phyloP scores from a whole-genome alignment of 2,113 vertebrate species.

The Anas platyrhynchos region DNA sequence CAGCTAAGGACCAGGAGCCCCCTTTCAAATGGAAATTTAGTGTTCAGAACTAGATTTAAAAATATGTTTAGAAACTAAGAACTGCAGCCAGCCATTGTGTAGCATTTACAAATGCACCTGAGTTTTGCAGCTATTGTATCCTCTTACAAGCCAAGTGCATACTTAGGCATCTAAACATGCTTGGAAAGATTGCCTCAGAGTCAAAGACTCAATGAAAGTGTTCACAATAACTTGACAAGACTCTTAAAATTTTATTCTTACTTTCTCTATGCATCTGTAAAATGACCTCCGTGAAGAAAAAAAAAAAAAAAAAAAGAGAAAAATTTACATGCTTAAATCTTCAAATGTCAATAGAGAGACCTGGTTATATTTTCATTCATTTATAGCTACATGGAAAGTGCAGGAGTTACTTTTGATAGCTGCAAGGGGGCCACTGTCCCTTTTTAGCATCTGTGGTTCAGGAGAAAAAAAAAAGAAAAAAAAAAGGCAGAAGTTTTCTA shows the following conservation, averaged over 20 bases:
- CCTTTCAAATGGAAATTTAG: not conserved
- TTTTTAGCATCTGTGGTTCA: too few relatives aligned
- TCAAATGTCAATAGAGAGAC: too few relatives aligned
- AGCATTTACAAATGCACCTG: not conserved
- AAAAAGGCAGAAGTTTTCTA: not conserved
- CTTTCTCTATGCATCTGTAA: not conserved
- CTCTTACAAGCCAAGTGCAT: not conserved
- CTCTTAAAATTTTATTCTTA: not conserved
- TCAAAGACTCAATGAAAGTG: not conserved
- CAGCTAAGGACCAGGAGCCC: not conserved
- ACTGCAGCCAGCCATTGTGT: not conserved
- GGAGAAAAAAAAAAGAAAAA: not conserved
- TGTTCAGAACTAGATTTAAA: not conserved
- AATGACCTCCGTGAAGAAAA: accelerated
- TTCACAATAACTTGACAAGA: not conserved
- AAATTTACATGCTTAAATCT: not conserved
- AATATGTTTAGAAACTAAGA: not conserved
- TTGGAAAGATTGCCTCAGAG: not conserved
- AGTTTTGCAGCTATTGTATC: not conserved
- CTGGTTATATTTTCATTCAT: too few relatives aligned
- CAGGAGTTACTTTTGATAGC: too few relatives aligned
- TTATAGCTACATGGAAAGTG: too few relatives aligned
- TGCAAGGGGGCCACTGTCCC: too few relatives aligned
- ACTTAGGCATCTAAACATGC: not conserved
- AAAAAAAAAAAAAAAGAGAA: not conserved